Evolutionary conservation across 2,888 invertebrate species (phyloP).

Genomic region (Pammene aurita): DNA sequence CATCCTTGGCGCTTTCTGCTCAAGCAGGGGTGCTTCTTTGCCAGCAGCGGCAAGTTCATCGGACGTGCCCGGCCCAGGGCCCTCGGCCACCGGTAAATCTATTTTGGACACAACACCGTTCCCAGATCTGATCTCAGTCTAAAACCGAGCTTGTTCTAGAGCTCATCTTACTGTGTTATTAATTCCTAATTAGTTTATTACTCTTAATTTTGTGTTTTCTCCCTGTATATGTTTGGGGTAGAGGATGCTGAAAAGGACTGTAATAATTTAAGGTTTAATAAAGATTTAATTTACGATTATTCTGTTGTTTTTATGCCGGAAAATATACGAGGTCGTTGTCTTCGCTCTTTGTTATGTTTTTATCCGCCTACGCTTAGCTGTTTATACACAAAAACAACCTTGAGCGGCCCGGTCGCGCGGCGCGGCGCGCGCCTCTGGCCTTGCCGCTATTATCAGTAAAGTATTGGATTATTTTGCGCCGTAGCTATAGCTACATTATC

Average conservation of each 20-base stretch:
- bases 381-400: constrained; percentile 82
- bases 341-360: constrained; percentile 43
- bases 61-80: constrained; percentile 44
- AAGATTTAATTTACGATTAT: constrained; percentile 56
- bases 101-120: constrained; percentile 72
- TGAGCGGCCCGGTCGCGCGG: constrained; percentile 57
- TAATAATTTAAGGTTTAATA: constrained; percentile 77
- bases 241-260: constrained; percentile 63
- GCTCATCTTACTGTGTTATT: constrained; percentile 79
- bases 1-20: constrained; percentile 72
- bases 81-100: constrained; percentile 47
- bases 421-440: constrained; percentile 55
- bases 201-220: constrained; percentile 65
- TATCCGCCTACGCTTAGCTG: constrained; percentile 52
- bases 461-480: constrained; percentile 50
- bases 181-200: constrained; percentile 76
- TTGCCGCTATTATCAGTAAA: constrained; percentile 49
- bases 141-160: constrained; percentile 76
- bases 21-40: constrained; percentile 68
- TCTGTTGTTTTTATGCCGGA: constrained; percentile 55
- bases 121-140: constrained; percentile 75
- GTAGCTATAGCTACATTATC: constrained; percentile 42
- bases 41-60: constrained; percentile 58
- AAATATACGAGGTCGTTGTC: constrained; percentile 49
- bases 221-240: constrained; percentile 44